Conservation (phyloP, 2,113 vertebrate species). For the Carettochelys insculpta region DNA sequence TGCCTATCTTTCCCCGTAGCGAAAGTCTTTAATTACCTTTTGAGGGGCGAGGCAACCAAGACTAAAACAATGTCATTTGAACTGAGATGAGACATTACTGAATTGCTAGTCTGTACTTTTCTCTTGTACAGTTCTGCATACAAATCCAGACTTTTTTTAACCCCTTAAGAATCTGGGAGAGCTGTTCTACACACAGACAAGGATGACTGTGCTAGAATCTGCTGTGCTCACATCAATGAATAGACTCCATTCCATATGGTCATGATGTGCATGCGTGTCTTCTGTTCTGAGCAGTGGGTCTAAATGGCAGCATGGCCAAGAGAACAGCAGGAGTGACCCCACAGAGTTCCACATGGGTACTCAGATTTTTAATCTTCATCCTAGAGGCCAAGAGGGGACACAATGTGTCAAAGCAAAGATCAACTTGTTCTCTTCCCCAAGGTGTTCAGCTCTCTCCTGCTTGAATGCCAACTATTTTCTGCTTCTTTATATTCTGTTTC, state of each 20-base stretch:
- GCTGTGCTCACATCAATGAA: background rate
- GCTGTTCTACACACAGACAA: background rate
- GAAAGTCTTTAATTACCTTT: constrained; percentile 82
- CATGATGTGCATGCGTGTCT: background rate
- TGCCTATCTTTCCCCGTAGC: constrained; percentile 60
- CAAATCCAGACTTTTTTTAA: constrained; percentile 61
- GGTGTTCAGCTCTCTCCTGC: background rate
- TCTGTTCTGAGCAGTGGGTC: fast-evolving
- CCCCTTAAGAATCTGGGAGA: constrained; percentile 34
- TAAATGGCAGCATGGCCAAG: background rate
- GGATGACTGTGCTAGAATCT: fast-evolving
- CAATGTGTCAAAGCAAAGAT: background rate
- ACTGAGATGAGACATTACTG: constrained; percentile 76
- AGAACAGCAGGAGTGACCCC: background rate
- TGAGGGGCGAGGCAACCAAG: constrained; percentile 73
- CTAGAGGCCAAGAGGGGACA: fast-evolving
- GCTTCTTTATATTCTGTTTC: background rate
- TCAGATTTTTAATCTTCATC: background rate
- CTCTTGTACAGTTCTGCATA: constrained; percentile 62
- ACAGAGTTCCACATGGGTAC: background rate
- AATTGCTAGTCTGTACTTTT: constrained; percentile 78
- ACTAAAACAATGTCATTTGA: constrained; percentile 82
- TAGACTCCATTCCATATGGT: background rate
- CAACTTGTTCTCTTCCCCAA: background rate
- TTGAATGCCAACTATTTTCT: background rate